phyloP scores from a whole-genome alignment of 2,113 vertebrate species.

The Phaethon lepturus region DNA sequence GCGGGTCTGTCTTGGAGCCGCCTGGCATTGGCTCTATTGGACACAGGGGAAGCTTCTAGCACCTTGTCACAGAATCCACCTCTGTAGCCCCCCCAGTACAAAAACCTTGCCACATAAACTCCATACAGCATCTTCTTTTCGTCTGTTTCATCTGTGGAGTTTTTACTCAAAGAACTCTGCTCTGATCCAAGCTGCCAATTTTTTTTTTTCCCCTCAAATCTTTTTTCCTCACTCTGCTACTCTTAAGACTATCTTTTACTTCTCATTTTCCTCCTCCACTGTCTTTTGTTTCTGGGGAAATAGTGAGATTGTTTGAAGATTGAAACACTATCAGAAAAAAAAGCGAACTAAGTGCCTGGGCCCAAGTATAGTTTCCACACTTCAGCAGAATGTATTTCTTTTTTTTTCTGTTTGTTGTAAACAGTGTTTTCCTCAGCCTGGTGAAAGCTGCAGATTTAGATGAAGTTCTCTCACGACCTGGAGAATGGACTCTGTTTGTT shows the following conservation, averaged over 20 bases:
- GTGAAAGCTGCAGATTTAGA: slow-evolving; percentile 90
- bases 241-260: neutral
- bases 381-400: neutral
- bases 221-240: neutral
- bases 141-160: neutral
- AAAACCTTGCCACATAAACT: too few species aligned
- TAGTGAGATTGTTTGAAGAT: neutral
- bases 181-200: neutral
- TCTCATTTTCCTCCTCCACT: neutral
- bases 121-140: neutral
- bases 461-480: slow-evolving; percentile 84
- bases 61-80: too few species aligned
- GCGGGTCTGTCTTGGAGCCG: too few species aligned
- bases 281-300: neutral
- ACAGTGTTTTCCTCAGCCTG: slow-evolving; percentile 90
- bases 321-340: neutral
- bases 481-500: slow-evolving; percentile 91
- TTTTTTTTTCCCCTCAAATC: neutral
- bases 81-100: too few species aligned
- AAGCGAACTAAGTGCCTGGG: neutral
- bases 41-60: too few species aligned
- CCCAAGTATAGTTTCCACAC: neutral
- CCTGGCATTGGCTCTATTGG: too few species aligned
- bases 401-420: neutral
- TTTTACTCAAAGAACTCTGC: neutral